Conservation (phyloP, 2,113 vertebrate genomes). For the Gasterosteus aculeatus region DNA sequence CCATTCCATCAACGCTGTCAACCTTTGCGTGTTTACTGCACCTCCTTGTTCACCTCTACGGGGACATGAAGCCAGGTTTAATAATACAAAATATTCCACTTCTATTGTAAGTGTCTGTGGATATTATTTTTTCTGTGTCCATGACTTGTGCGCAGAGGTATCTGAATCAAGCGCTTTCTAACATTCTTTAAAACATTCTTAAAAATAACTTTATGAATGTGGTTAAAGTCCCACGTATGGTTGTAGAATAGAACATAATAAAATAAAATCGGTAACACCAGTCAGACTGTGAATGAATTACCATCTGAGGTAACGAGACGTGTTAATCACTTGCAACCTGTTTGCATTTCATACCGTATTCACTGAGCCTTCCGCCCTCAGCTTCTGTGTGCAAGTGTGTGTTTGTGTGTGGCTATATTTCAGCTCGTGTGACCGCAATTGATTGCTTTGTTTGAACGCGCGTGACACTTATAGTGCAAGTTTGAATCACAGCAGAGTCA, state of each 20-base stretch:
- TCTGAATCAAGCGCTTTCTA: neutral
- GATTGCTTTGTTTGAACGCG: conserved; percentile 20
- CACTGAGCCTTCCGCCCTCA: conserved; percentile 4
- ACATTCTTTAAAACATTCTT: neutral
- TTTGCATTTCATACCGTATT: conserved; percentile 36
- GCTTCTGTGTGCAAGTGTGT: neutral
- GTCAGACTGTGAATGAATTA: conserved; percentile 37
- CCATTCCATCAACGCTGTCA: conserved; percentile 67
- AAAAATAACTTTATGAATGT: neutral
- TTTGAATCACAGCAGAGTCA: conserved; percentile 37
- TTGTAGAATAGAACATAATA: conserved; percentile 8
- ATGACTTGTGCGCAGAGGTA: neutral
- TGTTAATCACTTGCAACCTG: conserved; percentile 47
- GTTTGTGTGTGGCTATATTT: neutral
- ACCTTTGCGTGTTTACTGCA: conserved; percentile 42
- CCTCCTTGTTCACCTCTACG: conserved; percentile 43
- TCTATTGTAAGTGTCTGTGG: conserved; percentile 10
- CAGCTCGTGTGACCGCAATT: conserved; percentile 25
- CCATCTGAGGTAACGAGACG: conserved; percentile 38
- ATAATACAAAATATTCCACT: conserved; percentile 45
- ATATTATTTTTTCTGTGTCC: neutral
- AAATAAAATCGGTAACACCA: conserved; percentile 15
- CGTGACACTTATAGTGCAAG: conserved; percentile 21
- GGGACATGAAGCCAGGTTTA: conserved; percentile 44
- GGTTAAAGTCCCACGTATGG: conserved; percentile 9